Evolutionary conservation across 2,888 invertebrate species (phyloP).

Genomic region (Ypsolopha sequella): DNA sequence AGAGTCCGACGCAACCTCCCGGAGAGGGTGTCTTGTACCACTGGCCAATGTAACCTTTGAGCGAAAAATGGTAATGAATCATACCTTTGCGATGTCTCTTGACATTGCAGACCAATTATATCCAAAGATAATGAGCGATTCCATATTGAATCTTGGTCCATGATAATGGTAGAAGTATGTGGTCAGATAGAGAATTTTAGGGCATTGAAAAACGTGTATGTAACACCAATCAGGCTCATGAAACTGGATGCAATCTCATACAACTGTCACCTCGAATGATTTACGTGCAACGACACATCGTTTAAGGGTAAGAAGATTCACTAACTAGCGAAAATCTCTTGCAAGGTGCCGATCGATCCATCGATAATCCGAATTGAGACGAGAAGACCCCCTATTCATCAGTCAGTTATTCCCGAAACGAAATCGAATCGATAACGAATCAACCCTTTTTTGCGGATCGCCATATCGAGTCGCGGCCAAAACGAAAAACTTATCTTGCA

Average conservation of each 20-base stretch:
- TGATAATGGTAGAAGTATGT: background rate
- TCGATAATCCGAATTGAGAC: slow-evolving; percentile 66
- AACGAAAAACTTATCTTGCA: slow-evolving; percentile 33
- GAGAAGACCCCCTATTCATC: slow-evolving; percentile 61
- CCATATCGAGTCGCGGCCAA: slow-evolving; percentile 30
- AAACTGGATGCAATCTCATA: slow-evolving; percentile 35
- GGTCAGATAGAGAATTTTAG: background rate
- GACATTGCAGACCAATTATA: background rate
- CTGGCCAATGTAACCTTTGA: slow-evolving; percentile 4
- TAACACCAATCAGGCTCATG: background rate
- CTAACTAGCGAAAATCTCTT: slow-evolving; percentile 47
- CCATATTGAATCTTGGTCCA: background rate
- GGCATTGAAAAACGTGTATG: slow-evolving; percentile 3
- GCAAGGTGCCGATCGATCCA: slow-evolving; percentile 44
- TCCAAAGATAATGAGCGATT: background rate
- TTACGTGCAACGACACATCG: slow-evolving; percentile 33
- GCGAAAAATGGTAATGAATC: background rate
- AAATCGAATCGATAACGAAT: slow-evolving; percentile 44
- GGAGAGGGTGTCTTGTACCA: slow-evolving; percentile 1
- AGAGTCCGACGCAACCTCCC: slow-evolving; percentile 8
- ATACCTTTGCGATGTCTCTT: background rate
- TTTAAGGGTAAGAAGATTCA: slow-evolving; percentile 33
- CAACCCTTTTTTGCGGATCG: slow-evolving; percentile 40
- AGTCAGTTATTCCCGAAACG: slow-evolving; percentile 44
- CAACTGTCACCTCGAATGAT: slow-evolving; percentile 52